Evolutionary conservation across 2,113 vertebrate genomes (phyloP).

Genomic region (Accipiter cooperii): DNA sequence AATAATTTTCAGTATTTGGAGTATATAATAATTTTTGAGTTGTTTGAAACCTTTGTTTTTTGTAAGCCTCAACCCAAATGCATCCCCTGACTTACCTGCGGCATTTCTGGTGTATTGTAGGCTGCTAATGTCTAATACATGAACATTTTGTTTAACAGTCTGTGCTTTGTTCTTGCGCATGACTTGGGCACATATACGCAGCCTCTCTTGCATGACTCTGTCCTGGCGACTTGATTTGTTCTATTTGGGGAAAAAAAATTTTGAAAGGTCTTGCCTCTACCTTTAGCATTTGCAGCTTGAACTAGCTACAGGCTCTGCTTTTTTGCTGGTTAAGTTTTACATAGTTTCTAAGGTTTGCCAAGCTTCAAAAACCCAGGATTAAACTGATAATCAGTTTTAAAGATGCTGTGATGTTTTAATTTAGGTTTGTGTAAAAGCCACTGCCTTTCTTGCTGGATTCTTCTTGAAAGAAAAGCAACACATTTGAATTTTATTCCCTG

Average conservation of each 20-base stretch:
- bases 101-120: neutral
- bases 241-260: neutral
- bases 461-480: neutral
- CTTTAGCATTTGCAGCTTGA: neutral
- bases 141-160: neutral
- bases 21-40: neutral
- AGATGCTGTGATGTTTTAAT: neutral
- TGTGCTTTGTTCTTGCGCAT: neutral
- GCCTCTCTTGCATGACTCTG: neutral
- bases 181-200: neutral
- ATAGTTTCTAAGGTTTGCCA: neutral
- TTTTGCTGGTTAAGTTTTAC: neutral
- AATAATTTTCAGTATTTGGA: neutral
- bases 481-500: neutral
- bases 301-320: neutral
- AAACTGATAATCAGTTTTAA: neutral
- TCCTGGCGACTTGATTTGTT: neutral
- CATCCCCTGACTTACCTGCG: neutral
- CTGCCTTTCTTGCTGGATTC: neutral
- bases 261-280: neutral
- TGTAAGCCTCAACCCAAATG: neutral
- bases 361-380: neutral
- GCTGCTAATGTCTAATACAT: neutral
- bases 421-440: neutral
- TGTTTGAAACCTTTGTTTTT: neutral